Percentiles rank a stretch among this genome's conserved stretches.
phyloP scores from a whole-genome alignment of 2,888 invertebrate genomes.

The Octonoba sinensis region DNA sequence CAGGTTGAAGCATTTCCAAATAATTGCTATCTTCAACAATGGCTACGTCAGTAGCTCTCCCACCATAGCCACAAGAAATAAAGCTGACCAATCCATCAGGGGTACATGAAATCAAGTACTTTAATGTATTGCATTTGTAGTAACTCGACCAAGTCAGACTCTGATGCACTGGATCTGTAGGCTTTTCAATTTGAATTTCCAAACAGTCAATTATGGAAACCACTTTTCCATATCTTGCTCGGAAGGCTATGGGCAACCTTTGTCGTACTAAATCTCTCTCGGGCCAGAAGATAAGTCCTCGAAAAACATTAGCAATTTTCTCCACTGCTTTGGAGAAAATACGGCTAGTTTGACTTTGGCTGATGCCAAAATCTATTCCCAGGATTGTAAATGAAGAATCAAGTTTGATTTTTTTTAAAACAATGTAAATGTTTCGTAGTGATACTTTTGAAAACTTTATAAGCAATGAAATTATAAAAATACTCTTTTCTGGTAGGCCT shows the following conservation, averaged over 20 bases:
- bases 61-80: slow-evolving; percentile 70
- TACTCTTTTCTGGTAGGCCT: too few species aligned
- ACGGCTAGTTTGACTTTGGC: too few species aligned
- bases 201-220: slow-evolving; percentile 70
- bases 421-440: too few species aligned
- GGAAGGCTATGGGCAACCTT: slow-evolving; percentile 9
- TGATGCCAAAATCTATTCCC: too few species aligned
- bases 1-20: slow-evolving; percentile 48
- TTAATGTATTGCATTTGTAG: slow-evolving; percentile 68
- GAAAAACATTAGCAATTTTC: too few species aligned
- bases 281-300: too few species aligned
- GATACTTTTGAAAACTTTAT: too few species aligned
- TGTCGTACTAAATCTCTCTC: background rate
- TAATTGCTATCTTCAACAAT: slow-evolving; percentile 59
- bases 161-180: slow-evolving; percentile 68
- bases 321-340: too few species aligned
- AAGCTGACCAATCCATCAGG: slow-evolving; percentile 69
- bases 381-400: too few species aligned
- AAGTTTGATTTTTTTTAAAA: too few species aligned
- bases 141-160: slow-evolving; percentile 69
- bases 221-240: slow-evolving; percentile 8
- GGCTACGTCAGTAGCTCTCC: slow-evolving; percentile 66
- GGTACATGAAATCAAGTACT: slow-evolving; percentile 68
- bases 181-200: slow-evolving; percentile 70
- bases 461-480: too few species aligned